Evolutionary conservation across 2,113 vertebrate genomes (phyloP).

Genomic region (Plestiodon gilberti): DNA sequence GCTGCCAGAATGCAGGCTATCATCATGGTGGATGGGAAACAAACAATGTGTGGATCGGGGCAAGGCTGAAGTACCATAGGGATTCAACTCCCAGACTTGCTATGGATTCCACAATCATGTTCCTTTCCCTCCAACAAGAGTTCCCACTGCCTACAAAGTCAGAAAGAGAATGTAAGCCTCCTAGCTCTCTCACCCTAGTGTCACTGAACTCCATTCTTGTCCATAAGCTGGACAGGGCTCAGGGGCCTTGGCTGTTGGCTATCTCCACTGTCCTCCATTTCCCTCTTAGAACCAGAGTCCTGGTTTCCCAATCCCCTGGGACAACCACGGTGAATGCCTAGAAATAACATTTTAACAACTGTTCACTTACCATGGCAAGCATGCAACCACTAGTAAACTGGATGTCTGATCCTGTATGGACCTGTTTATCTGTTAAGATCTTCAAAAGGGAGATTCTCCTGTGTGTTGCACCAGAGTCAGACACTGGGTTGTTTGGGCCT

Average conservation of each 20-base stretch:
- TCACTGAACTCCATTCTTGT: neutral
- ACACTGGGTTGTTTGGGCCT: neutral
- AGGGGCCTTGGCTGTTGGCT: neutral
- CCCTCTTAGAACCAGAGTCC: neutral
- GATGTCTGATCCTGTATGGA: too few relatives aligned
- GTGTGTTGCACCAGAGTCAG: too few relatives aligned
- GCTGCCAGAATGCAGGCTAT: neutral
- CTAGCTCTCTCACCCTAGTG: neutral
- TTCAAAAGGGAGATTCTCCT: too few relatives aligned
- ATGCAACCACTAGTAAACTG: neutral
- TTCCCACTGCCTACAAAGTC: neutral
- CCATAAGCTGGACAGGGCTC: neutral
- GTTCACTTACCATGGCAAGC: too few relatives aligned
- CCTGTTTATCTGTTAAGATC: too few relatives aligned
- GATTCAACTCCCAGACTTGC: neutral
- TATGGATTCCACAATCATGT: neutral
- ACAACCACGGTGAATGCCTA: neutral
- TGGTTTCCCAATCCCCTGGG: neutral
- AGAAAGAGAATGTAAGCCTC: neutral
- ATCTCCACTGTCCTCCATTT: neutral
- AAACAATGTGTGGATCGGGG: too few relatives aligned
- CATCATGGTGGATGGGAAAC: neutral
- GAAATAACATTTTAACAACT: neutral
- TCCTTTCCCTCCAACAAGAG: neutral
- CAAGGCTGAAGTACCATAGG: neutral